Evolutionary conservation across 2,888 invertebrate genomes (phyloP).

Genomic region (Elmis aenea): DNA sequence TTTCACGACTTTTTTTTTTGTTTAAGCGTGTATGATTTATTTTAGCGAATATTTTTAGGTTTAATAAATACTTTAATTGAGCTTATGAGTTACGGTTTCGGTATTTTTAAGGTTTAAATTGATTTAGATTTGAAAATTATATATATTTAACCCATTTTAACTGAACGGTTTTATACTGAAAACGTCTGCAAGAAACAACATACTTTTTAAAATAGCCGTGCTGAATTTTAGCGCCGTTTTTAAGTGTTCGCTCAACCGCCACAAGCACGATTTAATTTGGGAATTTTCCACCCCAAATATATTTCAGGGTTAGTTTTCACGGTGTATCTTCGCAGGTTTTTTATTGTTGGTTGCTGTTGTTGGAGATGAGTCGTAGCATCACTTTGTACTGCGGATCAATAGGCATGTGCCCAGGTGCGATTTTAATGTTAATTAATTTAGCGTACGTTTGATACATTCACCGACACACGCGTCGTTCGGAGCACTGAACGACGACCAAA

Average conservation of each 20-base stretch:
- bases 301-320: too few relatives aligned
- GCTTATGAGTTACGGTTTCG: not conserved
- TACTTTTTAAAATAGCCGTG: too few relatives aligned
- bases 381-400: conserved; percentile 17
- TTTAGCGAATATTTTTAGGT: not conserved
- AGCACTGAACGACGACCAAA: conserved; percentile 21
- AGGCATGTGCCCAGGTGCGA: conserved; percentile 13
- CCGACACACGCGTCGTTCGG: conserved; percentile 16
- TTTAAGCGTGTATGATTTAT: not conserved
- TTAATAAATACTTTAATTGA: not conserved
- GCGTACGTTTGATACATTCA: conserved; percentile 21
- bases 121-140: too few relatives aligned
- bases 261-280: conserved; percentile 1
- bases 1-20: not conserved
- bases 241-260: too few relatives aligned
- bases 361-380: conserved; percentile 9
- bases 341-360: too few relatives aligned
- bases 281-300: not conserved
- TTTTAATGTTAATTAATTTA: conserved; percentile 20
- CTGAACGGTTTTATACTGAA: too few relatives aligned
- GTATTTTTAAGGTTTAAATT: too few relatives aligned
- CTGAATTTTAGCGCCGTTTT: too few relatives aligned
- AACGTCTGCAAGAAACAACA: too few relatives aligned
- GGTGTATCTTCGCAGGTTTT: too few relatives aligned
- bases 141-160: too few relatives aligned